phyloP scores from a whole-genome alignment of 2,888 invertebrate genomes.

The Hololepta plana region DNA sequence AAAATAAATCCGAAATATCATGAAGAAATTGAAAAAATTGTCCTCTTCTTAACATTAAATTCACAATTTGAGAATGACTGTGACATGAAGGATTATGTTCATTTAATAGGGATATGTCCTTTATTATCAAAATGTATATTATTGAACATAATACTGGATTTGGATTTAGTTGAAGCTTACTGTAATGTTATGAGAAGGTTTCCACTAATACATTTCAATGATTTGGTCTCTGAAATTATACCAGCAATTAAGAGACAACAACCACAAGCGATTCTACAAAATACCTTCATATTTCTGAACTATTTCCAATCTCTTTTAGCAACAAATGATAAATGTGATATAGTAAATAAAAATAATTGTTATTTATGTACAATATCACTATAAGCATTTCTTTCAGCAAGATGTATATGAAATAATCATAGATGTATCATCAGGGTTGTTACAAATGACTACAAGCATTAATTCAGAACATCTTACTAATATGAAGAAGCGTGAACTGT shows the following conservation, averaged over 20 bases:
- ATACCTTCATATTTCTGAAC: too few relatives aligned
- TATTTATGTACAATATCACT: too few relatives aligned
- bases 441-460: conserved; percentile 15
- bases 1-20: conserved; percentile 5
- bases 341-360: too few relatives aligned
- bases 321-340: too few relatives aligned
- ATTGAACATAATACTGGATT: conserved; percentile 10
- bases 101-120: conserved; percentile 18
- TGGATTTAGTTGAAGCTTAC: conserved; percentile 9
- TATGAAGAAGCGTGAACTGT: conserved; percentile 13
- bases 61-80: conserved; percentile 15
- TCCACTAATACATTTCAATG: conserved; percentile 8
- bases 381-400: too few relatives aligned
- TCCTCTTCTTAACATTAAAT: conserved; percentile 19
- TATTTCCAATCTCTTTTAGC: too few relatives aligned
- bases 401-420: too few relatives aligned
- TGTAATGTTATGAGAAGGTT: conserved; percentile 7
- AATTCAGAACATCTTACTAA: conserved; percentile 13
- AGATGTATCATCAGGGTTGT: conserved; percentile 14
- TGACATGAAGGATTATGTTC: conserved; percentile 16
- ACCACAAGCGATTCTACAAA: too few relatives aligned
- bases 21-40: conserved; percentile 10
- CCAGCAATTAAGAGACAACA: conserved; percentile 16
- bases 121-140: conserved; percentile 20
- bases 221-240: conserved; percentile 14